Evolutionary conservation across 2,888 invertebrate genomes (phyloP).

Genomic region (Rotaria sp.): DNA sequence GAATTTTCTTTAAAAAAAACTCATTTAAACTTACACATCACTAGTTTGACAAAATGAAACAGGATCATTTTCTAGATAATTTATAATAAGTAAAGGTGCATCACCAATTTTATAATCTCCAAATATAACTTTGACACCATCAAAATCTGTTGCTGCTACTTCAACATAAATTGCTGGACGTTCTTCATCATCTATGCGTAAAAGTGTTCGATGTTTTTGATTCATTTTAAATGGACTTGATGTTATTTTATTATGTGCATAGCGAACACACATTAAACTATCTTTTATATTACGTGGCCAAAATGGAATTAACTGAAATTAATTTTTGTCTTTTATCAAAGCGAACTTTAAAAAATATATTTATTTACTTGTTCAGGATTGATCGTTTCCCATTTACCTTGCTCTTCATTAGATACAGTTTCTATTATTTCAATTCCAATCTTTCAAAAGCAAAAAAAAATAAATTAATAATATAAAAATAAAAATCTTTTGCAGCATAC

Average conservation of each 20-base stretch:
- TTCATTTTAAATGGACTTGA: constrained; percentile 40
- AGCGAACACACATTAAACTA: neutral
- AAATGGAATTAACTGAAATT: neutral
- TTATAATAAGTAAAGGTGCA: constrained; percentile 82
- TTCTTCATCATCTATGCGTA: constrained; percentile 43
- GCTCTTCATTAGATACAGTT: constrained; percentile 48
- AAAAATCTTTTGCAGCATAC: neutral
- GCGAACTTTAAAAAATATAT: neutral
- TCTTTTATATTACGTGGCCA: constrained; percentile 30
- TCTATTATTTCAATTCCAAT: constrained; percentile 73
- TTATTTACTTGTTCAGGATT: constrained; percentile 10
- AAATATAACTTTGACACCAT: constrained; percentile 73
- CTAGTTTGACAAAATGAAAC: constrained; percentile 61
- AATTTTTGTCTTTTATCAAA: neutral
- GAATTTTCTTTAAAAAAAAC: too few relatives aligned
- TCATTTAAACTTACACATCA: constrained; percentile 34
- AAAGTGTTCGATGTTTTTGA: constrained; percentile 41
- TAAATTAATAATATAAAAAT: neutral
- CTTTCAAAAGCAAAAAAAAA: constrained; percentile 41
- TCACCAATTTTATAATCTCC: constrained; percentile 74
- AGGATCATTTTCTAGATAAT: constrained; percentile 64
- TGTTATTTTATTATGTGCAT: neutral
- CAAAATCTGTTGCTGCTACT: constrained; percentile 82
- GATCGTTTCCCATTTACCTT: neutral
- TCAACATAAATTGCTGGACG: constrained; percentile 61